phyloP scores from a whole-genome alignment of 2,888 invertebrate genomes.

The Lithophane semibrunnea region DNA sequence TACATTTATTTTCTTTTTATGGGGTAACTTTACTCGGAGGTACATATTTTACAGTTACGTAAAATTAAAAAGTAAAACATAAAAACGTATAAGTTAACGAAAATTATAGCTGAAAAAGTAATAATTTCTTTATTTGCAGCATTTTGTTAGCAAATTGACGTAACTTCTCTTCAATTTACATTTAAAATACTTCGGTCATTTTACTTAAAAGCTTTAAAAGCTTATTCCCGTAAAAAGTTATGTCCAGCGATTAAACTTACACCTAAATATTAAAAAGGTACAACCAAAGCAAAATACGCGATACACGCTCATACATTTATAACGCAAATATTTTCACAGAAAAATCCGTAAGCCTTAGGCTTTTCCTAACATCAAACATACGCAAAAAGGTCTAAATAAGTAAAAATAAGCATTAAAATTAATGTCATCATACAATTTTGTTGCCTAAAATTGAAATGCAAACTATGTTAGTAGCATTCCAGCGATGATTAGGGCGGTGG shows the following conservation, averaged over 20 bases:
- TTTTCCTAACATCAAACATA: conserved; percentile 4
- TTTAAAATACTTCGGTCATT: conserved; percentile 3
- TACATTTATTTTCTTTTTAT: conserved; percentile 27
- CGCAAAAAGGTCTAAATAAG: conserved; percentile 33
- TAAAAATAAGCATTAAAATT: conserved; percentile 62
- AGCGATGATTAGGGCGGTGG: conserved; percentile 83
- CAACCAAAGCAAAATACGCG: conserved; percentile 6
- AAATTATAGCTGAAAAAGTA: background rate
- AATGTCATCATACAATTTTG: conserved; percentile 73
- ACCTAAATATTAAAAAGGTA: conserved; percentile 22
- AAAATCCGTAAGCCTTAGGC: conserved; percentile 2
- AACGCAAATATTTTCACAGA: background rate
- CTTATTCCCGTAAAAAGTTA: conserved; percentile 27
- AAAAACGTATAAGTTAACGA: background rate
- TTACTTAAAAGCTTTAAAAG: conserved; percentile 29
- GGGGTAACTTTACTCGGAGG: conserved; percentile 5
- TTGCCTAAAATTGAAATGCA: conserved; percentile 85
- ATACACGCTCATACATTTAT: background rate
- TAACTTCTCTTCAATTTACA: background rate
- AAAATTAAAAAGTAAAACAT: conserved; percentile 17
- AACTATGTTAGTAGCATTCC: conserved; percentile 84
- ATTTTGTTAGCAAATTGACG: background rate
- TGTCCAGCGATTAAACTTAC: conserved; percentile 35
- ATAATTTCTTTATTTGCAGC: background rate
- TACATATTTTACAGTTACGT: conserved; percentile 16